A percentile compares a stretch with the other conserved stretches of the same genome.
These are phyloP conservation scores for Tenebrio molitor DNA, from an alignment of 1,140 invertebrate species.

Conservation along the genomic window DNA sequence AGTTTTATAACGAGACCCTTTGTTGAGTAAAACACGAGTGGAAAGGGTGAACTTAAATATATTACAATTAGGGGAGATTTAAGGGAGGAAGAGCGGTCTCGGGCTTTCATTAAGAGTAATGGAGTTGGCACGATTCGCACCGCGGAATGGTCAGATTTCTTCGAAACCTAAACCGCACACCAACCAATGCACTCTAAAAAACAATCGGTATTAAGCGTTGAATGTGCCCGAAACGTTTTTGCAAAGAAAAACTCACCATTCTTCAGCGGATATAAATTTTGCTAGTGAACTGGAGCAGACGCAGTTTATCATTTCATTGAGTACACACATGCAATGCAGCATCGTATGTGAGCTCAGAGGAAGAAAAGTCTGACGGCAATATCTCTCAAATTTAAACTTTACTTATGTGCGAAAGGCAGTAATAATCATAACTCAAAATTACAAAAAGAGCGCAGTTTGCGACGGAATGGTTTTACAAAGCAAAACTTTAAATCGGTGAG, in stretches of 20 bases:
- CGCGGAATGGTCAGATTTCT: too few relatives aligned
- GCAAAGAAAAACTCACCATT: too few relatives aligned
- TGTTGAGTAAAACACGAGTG: constrained; percentile 30
- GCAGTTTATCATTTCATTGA: constrained; percentile 52
- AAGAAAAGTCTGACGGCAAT: constrained; percentile 53
- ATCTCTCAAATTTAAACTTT: constrained; percentile 57
- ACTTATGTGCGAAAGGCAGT: constrained; percentile 53
- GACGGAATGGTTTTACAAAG: constrained; percentile 44
- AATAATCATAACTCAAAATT: constrained; percentile 58
- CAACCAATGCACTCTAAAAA: too few relatives aligned
- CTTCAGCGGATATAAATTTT: too few relatives aligned
- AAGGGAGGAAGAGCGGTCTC: not conserved
- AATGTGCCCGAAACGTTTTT: too few relatives aligned
- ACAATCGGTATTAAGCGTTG: too few relatives aligned
- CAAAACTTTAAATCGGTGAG: constrained; percentile 36
- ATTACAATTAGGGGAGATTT: constrained; percentile 32
- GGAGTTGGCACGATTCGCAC: constrained; percentile 18
- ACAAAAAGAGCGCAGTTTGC: constrained; percentile 47
- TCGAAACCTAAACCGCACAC: too few relatives aligned
- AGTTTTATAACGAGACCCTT: constrained; percentile 37
- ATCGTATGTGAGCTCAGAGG: too few relatives aligned
- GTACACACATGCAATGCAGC: constrained; percentile 44
- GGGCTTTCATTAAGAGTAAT: constrained; percentile 36
- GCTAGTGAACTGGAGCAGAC: constrained; percentile 41
- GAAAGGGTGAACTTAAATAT: constrained; percentile 3